phyloP scores from a whole-genome alignment of 1,140 invertebrate species.

The Pseudomyrmex sp. region DNA sequence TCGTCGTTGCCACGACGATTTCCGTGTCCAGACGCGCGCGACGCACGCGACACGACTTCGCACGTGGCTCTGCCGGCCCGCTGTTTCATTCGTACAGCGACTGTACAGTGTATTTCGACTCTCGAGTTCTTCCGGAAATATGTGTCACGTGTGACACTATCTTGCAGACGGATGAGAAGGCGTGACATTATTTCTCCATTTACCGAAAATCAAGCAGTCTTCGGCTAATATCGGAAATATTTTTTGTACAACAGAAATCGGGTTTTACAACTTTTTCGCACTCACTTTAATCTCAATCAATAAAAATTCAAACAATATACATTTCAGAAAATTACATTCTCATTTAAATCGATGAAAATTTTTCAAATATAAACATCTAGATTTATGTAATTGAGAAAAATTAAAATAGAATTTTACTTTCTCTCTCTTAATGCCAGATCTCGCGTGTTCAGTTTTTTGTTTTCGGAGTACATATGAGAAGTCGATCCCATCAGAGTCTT shows the following conservation, averaged over 20 bases:
- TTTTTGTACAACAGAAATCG: too few species aligned
- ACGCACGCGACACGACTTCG: conserved; percentile 50
- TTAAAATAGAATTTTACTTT: conserved; percentile 47
- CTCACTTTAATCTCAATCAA: too few species aligned
- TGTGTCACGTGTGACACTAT: background rate
- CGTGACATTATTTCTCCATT: background rate
- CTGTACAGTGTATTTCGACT: background rate
- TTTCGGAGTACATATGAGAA: background rate
- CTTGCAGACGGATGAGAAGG: background rate
- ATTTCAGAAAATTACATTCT: background rate
- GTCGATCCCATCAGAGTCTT: too few species aligned
- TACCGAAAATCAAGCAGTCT: too few species aligned
- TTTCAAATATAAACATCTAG: background rate
- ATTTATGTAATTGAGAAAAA: conserved; percentile 27
- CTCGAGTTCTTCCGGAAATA: background rate
- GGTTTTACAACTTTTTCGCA: too few species aligned
- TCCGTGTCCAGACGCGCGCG: conserved; percentile 34
- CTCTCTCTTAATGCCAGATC: background rate
- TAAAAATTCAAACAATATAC: background rate
- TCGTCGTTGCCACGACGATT: conserved; percentile 45
- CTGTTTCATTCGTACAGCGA: background rate
- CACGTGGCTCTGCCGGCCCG: background rate
- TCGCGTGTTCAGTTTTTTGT: background rate
- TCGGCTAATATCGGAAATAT: background rate
- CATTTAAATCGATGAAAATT: background rate